A percentile compares a stretch with the other conserved stretches of the same genome.
Conservation (phyloP, 2,888 invertebrate genomes). For the Lithophane socia region DNA sequence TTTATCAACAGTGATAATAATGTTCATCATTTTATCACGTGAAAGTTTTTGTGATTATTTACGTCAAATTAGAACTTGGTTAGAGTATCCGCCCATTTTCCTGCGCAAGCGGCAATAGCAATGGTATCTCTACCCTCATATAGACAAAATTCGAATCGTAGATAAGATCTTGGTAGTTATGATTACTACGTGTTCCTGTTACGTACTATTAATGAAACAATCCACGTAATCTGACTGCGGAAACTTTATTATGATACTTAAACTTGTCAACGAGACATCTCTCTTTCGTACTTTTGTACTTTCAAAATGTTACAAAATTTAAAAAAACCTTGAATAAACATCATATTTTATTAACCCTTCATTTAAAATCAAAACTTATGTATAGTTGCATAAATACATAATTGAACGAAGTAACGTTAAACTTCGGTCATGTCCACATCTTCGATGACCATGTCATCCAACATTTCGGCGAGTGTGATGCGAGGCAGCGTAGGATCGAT, state of each 20-base stretch:
- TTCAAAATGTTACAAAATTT: slow-evolving; percentile 25
- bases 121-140: not conserved
- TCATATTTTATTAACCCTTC: slow-evolving; percentile 42
- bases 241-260: not conserved
- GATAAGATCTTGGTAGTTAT: not conserved
- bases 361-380: slow-evolving; percentile 8
- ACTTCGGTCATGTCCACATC: slow-evolving; percentile 94
- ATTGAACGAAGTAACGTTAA: slow-evolving; percentile 53
- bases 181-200: not conserved
- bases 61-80: slow-evolving; percentile 4
- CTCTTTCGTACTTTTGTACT: not conserved
- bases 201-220: not conserved
- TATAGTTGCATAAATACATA: not conserved
- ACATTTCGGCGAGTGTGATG: slow-evolving; percentile 97
- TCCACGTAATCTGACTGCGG: not conserved
- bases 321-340: slow-evolving; percentile 28
- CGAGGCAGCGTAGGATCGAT: slow-evolving; percentile 93
- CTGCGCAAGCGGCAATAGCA: not conserved
- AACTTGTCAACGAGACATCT: not conserved
- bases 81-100: not conserved
- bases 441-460: slow-evolving; percentile 96
- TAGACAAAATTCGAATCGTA: not conserved
- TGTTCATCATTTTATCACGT: not conserved
- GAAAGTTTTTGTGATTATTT: not conserved
- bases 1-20: not conserved